Base-by-base conservation (phyloP, 2,797 vertebrate genomes). In the Sardinella longiceps region DNA sequence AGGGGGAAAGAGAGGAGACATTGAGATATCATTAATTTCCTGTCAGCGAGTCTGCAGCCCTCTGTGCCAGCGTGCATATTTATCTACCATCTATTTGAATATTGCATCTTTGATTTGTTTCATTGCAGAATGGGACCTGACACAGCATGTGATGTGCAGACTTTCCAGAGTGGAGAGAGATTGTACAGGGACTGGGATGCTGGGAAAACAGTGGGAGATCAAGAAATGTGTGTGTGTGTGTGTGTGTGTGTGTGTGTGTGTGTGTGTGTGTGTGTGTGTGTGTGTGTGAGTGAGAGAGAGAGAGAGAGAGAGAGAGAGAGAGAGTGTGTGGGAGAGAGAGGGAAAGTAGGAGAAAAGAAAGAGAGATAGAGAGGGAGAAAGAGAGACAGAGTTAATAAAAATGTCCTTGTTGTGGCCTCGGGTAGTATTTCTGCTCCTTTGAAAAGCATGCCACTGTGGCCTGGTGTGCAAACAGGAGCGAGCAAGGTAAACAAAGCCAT, bases 1-100 rank as follows among this genome's bases (percentile, higher is more conserved):
- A 39, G 37, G 37, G 14, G 28, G 7, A 43, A 33, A 9, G 6
- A 43, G 12, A 11, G 58, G 84, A 88, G 80, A 84, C 51, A 4
- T 43, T 20, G 45, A 85, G 84, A 89, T 85, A 83, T 86, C 28
- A 84, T 87, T 88, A 80, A 84, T 86, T 86, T 90, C 85, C 80
- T 87, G 83, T 85, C 82, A 84, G 43, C 39, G 7, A 86, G 63
- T n/a, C 85, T 83, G 82, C 74, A 56, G 70, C 83, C 81, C 66
- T 48, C 70, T 80, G 63, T 58, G 46, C 84, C 81, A 81, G 87
- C 66, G 82, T 87, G 82, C 88, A 84, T 87, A 80, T 86, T 84
- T 81, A 56, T 89, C 83, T 81, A 33, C 83, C 81, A 70, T 48
- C 39, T 46, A 70, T 77, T 77, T 70, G 63, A 60, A 33, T 50